Percentiles rank a stretch among this genome's conserved stretches.
phyloP scores from a whole-genome alignment of 1,140 invertebrate genomes.

The Ceratosolen solmsi region DNA sequence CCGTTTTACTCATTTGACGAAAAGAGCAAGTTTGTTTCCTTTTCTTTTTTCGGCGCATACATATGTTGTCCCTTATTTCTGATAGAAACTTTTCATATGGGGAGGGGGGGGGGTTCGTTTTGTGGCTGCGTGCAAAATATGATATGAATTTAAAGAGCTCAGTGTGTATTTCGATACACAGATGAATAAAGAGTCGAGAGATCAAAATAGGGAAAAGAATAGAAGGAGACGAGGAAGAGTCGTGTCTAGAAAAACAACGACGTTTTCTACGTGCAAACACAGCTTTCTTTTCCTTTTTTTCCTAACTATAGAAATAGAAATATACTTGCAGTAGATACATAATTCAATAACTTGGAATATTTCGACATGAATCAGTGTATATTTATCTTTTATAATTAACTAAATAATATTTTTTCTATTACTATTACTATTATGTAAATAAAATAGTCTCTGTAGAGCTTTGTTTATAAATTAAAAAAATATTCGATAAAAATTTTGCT shows the following conservation, averaged over 20 bases:
- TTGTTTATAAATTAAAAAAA: too few species aligned
- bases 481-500: too few species aligned
- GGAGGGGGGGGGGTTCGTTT: constrained; percentile 9
- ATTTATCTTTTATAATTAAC: too few species aligned
- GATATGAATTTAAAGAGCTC: constrained; percentile 40
- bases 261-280: background rate
- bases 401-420: too few species aligned
- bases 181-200: background rate
- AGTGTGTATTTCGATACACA: constrained; percentile 17
- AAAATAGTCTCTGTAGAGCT: too few species aligned
- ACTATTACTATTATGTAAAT: too few species aligned
- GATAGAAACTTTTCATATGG: background rate
- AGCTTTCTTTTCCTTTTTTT: too few species aligned
- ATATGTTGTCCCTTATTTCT: constrained; percentile 11
- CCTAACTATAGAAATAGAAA: too few species aligned
- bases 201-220: background rate
- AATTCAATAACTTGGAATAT: too few species aligned
- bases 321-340: too few species aligned
- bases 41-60: background rate
- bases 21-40: background rate
- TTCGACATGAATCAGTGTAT: too few species aligned
- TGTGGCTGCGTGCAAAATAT: background rate
- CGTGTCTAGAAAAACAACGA: constrained; percentile 32
- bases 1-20: background rate
- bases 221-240: background rate